Conservation (phyloP, 2,113 vertebrate genomes). For the Ptilonorhynchus violaceus region DNA sequence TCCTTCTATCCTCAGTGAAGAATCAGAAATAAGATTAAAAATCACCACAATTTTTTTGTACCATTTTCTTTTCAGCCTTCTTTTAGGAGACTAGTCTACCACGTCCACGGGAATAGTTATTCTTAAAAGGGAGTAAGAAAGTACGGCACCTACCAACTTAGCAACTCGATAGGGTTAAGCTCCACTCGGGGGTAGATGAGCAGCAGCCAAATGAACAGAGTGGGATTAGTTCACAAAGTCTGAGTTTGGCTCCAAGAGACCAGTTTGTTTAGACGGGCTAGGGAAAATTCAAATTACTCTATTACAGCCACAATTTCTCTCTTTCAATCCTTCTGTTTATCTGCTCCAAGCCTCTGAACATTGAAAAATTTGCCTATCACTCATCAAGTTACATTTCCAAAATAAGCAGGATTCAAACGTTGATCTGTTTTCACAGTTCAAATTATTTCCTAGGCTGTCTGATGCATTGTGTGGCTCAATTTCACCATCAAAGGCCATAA, state of each 20-base stretch:
- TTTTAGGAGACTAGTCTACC: background rate
- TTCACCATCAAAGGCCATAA: background rate
- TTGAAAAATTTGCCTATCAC: background rate
- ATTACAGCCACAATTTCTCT: background rate
- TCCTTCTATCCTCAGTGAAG: background rate
- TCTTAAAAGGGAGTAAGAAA: background rate
- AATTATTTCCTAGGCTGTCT: background rate
- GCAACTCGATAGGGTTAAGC: background rate
- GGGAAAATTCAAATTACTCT: background rate
- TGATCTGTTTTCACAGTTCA: background rate
- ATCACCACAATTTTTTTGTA: background rate
- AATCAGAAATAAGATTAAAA: background rate
- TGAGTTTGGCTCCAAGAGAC: background rate
- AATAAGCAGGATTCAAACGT: background rate
- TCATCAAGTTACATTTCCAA: background rate
- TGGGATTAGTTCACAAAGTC: background rate
- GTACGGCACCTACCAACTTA: background rate
- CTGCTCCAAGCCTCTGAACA: background rate
- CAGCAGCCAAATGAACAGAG: background rate
- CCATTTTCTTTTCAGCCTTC: background rate
- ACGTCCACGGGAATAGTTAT: background rate
- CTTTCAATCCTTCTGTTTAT: background rate
- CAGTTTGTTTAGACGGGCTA: background rate
- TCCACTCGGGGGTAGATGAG: background rate
- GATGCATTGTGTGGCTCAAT: background rate